Evolutionary conservation across 2,113 vertebrate species (phyloP).

Genomic region (Pimephales promelas): DNA sequence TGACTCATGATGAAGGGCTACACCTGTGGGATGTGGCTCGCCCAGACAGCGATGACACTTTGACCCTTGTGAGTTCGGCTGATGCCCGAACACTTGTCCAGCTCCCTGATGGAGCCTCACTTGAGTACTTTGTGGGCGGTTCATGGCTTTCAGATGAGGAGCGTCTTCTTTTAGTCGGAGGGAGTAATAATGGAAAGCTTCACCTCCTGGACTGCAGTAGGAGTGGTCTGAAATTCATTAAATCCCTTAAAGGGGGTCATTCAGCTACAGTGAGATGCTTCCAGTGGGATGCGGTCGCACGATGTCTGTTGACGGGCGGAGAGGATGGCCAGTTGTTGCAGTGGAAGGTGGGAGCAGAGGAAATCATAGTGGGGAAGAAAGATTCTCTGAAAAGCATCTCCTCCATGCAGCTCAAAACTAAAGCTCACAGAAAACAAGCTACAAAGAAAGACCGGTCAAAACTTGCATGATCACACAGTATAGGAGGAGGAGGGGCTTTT

Average conservation of each 20-base stretch:
- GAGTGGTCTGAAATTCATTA: slow-evolving; percentile 70
- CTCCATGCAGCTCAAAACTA: slow-evolving; percentile 80
- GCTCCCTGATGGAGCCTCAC: slow-evolving; percentile 21
- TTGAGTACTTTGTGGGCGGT: slow-evolving; percentile 89
- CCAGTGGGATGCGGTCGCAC: slow-evolving; percentile 76
- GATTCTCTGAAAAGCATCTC: slow-evolving; percentile 80
- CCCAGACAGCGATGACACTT: slow-evolving; percentile 81
- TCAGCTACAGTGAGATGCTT: slow-evolving; percentile 83
- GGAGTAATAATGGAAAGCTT: slow-evolving; percentile 77
- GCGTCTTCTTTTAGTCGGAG: slow-evolving; percentile 83
- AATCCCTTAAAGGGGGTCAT: slow-evolving; percentile 80
- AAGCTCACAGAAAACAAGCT: slow-evolving; percentile 75
- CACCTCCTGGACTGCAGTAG: slow-evolving; percentile 79
- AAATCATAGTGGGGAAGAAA: slow-evolving; percentile 72
- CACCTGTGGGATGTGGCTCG: slow-evolving; percentile 88
- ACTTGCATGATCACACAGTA: slow-evolving; percentile 27
- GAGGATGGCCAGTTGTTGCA: slow-evolving; percentile 91
- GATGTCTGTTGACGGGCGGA: slow-evolving; percentile 85
- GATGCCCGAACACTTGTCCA: slow-evolving; percentile 75
- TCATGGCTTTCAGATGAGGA: slow-evolving; percentile 79
- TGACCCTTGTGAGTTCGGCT: slow-evolving; percentile 74
- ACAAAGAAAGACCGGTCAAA: slow-evolving; percentile 68
- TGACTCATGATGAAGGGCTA: slow-evolving; percentile 88
- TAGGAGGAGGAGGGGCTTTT: too few species aligned
- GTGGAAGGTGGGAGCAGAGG: slow-evolving; percentile 83